These are phyloP conservation scores for Heterocephalus glaber DNA, from an alignment of 2,113 vertebrate species.

Conservation along the genomic window DNA sequence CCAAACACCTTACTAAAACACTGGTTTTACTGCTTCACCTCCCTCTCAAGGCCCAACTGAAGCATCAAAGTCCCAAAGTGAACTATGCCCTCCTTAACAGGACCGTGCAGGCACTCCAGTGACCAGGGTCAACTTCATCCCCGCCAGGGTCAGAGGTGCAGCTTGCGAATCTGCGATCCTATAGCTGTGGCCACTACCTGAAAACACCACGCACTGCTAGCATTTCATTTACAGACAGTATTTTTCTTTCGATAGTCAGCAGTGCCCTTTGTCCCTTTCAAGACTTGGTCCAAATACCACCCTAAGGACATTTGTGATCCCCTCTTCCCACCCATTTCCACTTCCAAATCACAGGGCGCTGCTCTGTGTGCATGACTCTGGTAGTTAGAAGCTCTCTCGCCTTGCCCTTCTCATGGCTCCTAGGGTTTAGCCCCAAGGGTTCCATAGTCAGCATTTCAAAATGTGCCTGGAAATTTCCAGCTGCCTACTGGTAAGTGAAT, in stretches of 20 bases:
- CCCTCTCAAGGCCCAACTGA: not conserved
- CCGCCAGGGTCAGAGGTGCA: not conserved
- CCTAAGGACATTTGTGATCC: not conserved
- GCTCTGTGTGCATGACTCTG: not conserved
- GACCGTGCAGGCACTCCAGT: rapidly evolving
- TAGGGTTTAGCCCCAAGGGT: not conserved
- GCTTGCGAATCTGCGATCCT: rapidly evolving
- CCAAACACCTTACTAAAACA: not conserved
- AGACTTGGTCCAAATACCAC: conserved; percentile 1
- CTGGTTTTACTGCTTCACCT: not conserved
- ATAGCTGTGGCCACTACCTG: not conserved
- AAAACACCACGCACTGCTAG: not conserved
- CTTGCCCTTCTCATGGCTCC: not conserved
- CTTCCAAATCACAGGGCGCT: not conserved
- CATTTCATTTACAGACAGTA: not conserved
- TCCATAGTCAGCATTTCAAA: not conserved
- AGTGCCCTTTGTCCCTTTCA: not conserved
- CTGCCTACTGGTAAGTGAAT: not conserved
- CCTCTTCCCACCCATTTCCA: not conserved
- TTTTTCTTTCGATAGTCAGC: not conserved
- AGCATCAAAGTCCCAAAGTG: not conserved
- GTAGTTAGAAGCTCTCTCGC: rapidly evolving
- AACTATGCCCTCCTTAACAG: not conserved
- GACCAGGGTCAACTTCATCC: not conserved
- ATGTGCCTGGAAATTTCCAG: not conserved